A percentile compares a stretch with the other conserved stretches of the same genome.
Evolutionary conservation across 1,140 invertebrate genomes (phyloP).

Genomic region (Dermatophagoides farinae): DNA sequence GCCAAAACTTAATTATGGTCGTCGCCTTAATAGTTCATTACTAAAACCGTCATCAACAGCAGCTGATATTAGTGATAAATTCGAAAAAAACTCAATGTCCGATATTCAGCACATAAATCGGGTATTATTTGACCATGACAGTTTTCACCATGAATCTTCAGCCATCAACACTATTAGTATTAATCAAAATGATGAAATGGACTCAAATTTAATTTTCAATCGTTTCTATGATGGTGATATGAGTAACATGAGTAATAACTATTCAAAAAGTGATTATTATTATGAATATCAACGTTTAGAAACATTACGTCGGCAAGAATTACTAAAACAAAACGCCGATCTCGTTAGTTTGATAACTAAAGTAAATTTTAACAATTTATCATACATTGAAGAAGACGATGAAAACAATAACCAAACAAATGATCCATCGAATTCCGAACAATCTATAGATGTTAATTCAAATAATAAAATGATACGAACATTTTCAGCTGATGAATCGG

Average conservation of each 20-base stretch:
- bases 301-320: background rate
- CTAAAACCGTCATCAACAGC: background rate
- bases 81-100: background rate
- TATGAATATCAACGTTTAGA: background rate
- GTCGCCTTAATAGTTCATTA: too few relatives aligned
- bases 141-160: too few relatives aligned
- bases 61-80: background rate
- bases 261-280: too few relatives aligned
- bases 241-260: too few relatives aligned
- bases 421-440: background rate
- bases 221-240: too few relatives aligned
- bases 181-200: too few relatives aligned
- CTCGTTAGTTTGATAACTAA: background rate
- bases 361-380: background rate
- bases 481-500: constrained; percentile 2
- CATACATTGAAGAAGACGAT: background rate
- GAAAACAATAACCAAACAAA: background rate
- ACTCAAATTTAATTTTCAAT: too few relatives aligned
- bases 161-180: too few relatives aligned
- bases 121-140: background rate
- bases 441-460: background rate
- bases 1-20: too few relatives aligned
- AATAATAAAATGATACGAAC: background rate
- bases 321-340: background rate
- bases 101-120: background rate